phyloP scores from a whole-genome alignment of 2,113 vertebrate genomes.

The Brachypteracias leptosomus region DNA sequence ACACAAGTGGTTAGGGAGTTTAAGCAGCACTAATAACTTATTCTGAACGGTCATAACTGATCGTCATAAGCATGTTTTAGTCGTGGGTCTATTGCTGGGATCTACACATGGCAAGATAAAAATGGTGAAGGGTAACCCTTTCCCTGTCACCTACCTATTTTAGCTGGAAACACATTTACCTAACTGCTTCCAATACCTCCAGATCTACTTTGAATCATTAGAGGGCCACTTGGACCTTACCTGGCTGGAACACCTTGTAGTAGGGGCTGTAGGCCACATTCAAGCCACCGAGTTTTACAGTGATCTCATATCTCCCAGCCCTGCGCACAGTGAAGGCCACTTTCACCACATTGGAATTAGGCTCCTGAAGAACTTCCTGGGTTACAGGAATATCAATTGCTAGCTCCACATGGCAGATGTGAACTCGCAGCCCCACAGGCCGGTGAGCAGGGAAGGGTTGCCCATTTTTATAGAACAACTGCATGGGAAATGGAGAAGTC shows the following conservation, averaged over 20 bases:
- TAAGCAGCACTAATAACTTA: not conserved
- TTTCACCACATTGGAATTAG: slow-evolving; percentile 91
- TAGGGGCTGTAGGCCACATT: slow-evolving; percentile 97
- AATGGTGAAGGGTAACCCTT: not conserved
- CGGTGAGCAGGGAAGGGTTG: slow-evolving; percentile 92
- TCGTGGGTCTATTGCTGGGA: not conserved
- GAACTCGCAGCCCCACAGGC: slow-evolving; percentile 90
- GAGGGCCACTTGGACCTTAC: slow-evolving; percentile 67
- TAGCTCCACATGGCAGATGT: slow-evolving; percentile 94
- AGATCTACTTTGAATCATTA: not conserved
- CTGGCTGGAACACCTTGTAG: slow-evolving; percentile 97
- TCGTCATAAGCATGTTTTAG: not conserved
- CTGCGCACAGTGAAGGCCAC: slow-evolving; percentile 96
- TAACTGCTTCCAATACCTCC: not conserved
- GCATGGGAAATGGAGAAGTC: slow-evolving; percentile 5
- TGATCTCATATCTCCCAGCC: slow-evolving; percentile 94
- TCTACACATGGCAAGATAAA: not conserved
- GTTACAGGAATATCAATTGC: slow-evolving; percentile 95
- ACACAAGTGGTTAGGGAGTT: not conserved
- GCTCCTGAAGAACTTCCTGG: slow-evolving; percentile 93
- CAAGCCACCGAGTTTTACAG: slow-evolving; percentile 92
- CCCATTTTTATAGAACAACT: slow-evolving; percentile 98
- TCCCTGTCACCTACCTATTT: not conserved
- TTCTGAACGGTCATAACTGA: not conserved
- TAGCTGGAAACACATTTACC: not conserved